These are phyloP conservation scores for Caracal caracal DNA, from an alignment of 2,113 vertebrate genomes.

Conservation along the genomic window DNA sequence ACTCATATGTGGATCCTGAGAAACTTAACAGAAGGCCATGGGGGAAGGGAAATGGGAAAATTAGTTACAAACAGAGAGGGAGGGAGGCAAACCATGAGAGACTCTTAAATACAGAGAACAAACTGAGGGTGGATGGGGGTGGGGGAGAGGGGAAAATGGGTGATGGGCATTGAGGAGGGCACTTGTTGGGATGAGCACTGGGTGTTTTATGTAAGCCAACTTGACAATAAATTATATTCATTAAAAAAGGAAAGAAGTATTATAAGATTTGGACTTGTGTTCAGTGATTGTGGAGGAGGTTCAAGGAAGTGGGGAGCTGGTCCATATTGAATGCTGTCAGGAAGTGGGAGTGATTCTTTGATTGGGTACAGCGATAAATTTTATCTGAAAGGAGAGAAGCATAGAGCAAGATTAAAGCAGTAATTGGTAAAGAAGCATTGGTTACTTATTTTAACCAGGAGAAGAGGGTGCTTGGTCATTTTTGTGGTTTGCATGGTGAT, in stretches of 20 bases:
- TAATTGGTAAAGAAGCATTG: neutral
- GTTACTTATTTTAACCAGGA: neutral
- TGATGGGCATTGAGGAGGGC: too few relatives aligned
- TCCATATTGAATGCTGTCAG: neutral
- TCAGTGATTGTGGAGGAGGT: neutral
- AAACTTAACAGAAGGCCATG: too few relatives aligned
- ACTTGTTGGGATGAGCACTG: too few relatives aligned
- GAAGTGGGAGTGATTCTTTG: neutral
- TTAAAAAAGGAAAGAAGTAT: neutral
- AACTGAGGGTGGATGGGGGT: too few relatives aligned
- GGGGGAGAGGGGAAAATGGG: too few relatives aligned
- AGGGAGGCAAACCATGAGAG: too few relatives aligned
- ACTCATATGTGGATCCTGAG: too few relatives aligned
- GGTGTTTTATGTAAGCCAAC: too few relatives aligned
- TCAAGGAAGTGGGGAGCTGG: neutral
- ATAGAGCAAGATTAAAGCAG: neutral
- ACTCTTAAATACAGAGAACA: too few relatives aligned
- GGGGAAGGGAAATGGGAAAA: too few relatives aligned
- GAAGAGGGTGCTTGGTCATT: neutral
- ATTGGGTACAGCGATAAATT: neutral
- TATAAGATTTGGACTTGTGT: neutral
- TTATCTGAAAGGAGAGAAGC: neutral
- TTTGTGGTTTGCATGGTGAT: neutral
- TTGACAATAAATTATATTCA: too few relatives aligned
- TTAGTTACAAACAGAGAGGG: too few relatives aligned